Conservation (phyloP, 2,888 invertebrate species). For the Coleophora deauratella region DNA sequence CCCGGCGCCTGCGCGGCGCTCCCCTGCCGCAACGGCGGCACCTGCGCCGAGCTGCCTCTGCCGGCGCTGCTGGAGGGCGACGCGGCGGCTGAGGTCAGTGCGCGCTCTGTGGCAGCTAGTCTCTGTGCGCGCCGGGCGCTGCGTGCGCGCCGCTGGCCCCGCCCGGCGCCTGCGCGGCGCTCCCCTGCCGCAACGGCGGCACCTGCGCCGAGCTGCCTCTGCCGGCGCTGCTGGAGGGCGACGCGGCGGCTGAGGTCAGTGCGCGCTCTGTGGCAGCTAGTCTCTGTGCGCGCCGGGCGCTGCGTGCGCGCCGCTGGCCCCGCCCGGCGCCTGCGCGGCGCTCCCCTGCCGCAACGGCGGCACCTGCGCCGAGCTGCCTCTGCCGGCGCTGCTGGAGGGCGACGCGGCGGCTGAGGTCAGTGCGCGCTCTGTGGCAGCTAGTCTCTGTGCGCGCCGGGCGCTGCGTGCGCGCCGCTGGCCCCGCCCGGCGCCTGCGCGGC, state of each 20-base stretch:
- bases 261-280: constrained; percentile 46
- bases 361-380: constrained; percentile 69
- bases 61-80: constrained; percentile 30
- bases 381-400: constrained; percentile 29
- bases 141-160: constrained; percentile 43
- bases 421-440: constrained; percentile 45
- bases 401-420: constrained; percentile 22
- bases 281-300: constrained; percentile 39
- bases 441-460: constrained; percentile 39
- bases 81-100: constrained; percentile 20
- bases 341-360: constrained; percentile 68
- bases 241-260: constrained; percentile 20
- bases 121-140: constrained; percentile 38
- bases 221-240: constrained; percentile 30
- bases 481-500: constrained; percentile 49
- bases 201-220: constrained; percentile 70
- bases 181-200: constrained; percentile 67
- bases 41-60: constrained; percentile 67
- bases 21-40: constrained; percentile 68
- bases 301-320: constrained; percentile 41
- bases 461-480: constrained; percentile 41
- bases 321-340: constrained; percentile 50
- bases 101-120: constrained; percentile 48
- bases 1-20: constrained; percentile 51
- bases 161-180: constrained; percentile 49